Percentiles rank a stretch among this genome's conserved stretches.
These are phyloP conservation scores for Acrocephalus arundinaceus DNA, from an alignment of 2,113 vertebrate genomes.

Conservation along the genomic window DNA sequence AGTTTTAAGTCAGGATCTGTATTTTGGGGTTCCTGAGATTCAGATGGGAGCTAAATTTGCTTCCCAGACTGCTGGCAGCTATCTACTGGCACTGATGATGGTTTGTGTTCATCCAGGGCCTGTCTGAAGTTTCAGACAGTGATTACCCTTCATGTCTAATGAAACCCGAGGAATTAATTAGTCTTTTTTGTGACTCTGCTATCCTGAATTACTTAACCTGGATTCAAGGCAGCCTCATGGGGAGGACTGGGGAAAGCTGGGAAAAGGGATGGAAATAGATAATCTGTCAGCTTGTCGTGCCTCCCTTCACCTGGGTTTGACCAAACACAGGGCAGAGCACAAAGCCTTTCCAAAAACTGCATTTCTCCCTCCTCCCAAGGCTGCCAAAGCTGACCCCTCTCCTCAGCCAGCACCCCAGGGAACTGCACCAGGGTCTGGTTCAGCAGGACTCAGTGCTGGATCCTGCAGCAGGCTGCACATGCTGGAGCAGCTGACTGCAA, in stretches of 20 bases:
- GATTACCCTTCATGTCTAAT: not conserved
- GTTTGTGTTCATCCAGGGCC: not conserved
- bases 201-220: not conserved
- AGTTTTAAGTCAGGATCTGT: not conserved
- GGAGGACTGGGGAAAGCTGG: not conserved
- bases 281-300: not conserved
- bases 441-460: not conserved
- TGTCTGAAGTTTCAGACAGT: not conserved
- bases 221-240: not conserved
- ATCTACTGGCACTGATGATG: not conserved
- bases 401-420: not conserved
- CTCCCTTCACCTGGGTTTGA: not conserved
- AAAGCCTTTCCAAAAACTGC: not conserved
- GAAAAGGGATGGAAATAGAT: not conserved
- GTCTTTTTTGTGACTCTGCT: not conserved
- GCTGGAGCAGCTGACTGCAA: not conserved
- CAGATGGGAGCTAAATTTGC: not conserved
- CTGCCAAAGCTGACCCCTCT: not conserved
- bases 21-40: not conserved
- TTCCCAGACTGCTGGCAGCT: not conserved
- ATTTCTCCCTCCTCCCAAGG: accelerated
- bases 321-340: not conserved
- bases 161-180: not conserved
- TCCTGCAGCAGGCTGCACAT: not conserved
- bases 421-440: accelerated